Percentiles rank a stretch among this genome's conserved stretches.
phyloP scores from a whole-genome alignment of 2,797 vertebrate species.

The Petrocephalus sullivani region DNA sequence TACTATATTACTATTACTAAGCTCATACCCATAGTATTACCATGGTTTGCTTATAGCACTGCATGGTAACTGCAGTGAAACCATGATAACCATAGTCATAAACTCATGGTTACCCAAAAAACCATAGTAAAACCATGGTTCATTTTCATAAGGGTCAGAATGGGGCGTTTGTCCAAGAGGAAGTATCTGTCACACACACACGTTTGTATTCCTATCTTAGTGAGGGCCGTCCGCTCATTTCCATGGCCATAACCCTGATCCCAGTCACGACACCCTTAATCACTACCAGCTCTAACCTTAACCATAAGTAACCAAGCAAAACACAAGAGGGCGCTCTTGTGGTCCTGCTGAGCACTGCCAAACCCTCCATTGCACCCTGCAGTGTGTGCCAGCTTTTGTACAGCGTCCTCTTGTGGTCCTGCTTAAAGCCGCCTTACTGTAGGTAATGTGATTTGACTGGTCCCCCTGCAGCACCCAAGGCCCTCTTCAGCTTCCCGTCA shows the following conservation, averaged over 20 bases:
- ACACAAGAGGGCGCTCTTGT: neutral
- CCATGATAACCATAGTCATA: no score
- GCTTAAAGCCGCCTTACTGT: neutral
- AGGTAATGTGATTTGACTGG: neutral
- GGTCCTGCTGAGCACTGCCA: neutral
- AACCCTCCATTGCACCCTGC: neutral
- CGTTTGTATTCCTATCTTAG: neutral
- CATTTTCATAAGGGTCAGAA: neutral
- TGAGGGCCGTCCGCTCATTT: no score
- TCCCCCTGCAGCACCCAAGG: neutral
- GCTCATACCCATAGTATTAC: no score
- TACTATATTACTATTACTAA: no score
- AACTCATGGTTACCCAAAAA: no score
- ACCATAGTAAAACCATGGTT: no score
- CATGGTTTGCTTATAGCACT: no score
- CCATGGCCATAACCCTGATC: no score
- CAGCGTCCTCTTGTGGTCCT: neutral
- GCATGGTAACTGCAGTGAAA: no score
- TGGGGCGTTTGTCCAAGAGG: neutral
- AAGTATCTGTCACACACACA: neutral
- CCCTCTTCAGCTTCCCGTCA: neutral
- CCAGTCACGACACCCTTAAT: no score
- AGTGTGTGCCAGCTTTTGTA: neutral
- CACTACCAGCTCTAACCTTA: no score
- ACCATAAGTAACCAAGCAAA: no score